Base-by-base conservation (phyloP, 2,113 vertebrate species). In the Nannospalax galili region DNA sequence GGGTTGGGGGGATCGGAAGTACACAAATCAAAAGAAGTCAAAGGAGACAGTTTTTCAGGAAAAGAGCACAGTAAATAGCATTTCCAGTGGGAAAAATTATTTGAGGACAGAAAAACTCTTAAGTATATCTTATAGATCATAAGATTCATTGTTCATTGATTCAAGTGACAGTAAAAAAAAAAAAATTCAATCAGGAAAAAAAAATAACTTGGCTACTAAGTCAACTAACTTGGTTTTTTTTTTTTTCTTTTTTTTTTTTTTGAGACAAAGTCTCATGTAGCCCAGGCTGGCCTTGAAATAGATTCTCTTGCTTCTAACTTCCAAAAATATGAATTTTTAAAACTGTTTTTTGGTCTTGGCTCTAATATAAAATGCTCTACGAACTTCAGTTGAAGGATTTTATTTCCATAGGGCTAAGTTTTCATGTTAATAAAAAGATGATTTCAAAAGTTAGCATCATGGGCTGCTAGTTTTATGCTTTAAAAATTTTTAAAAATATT, bases 241-340 rank as follows among this genome's bases (percentile, higher is more conserved):
- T n/a, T n/a, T n/a, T n/a, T n/a, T n/a, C n/a, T n/a, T n/a, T n/a
- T n/a, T n/a, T n/a, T n/a, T n/a, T n/a, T n/a, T n/a, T n/a, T n/a
- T n/a, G n/a, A n/a, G n/a, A n/a, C n/a, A n/a, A n/a, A n/a, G n/a
- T n/a, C n/a, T n/a, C n/a, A n/a, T n/a, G n/a, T n/a, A n/a, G n/a
- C n/a, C n/a, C n/a, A n/a, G n/a, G n/a, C n/a, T n/a, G n/a, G n/a
- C n/a, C 15, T 62, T 17, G 15, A 62, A 62, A 19, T 62, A 62
- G 7, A 62, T 62, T 62, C 60, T 62, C 60, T 14, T 62, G 60
- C 60, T 65, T 80, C 58, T n/a, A 52, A 11, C 48, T 52, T 52
- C 48, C 48, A n/a, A n/a, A 92, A 64, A 42, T 77, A 19, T 62
- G 30, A 89, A n/a, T 86, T 92, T 91, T 79, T 78, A 94, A 92